Evolutionary conservation across 2,797 vertebrate species (phyloP).

Genomic region (Rallus crepitans): DNA sequence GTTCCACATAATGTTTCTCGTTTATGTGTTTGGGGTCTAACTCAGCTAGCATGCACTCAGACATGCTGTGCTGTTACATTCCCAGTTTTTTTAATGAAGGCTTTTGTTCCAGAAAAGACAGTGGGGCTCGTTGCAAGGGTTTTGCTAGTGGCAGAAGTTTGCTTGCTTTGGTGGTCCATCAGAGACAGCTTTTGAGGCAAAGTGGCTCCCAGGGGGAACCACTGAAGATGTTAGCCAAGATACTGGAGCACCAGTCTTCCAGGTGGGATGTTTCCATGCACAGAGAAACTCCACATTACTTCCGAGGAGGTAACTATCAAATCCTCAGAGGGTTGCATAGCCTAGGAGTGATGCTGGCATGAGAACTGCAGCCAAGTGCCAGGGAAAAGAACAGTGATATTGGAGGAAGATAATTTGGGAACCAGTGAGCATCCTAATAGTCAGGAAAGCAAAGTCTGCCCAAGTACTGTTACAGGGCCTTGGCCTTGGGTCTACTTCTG

Average conservation of each 20-base stretch:
- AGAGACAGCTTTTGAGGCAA: background rate
- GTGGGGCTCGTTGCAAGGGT: background rate
- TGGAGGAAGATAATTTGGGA: background rate
- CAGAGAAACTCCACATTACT: background rate
- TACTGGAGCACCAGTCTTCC: background rate
- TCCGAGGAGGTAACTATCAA: background rate
- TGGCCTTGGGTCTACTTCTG: background rate
- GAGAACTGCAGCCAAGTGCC: background rate
- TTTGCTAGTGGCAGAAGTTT: background rate
- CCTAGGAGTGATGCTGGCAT: background rate
- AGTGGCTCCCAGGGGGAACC: background rate
- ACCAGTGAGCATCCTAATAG: background rate
- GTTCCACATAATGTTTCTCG: background rate
- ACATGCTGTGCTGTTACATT: background rate
- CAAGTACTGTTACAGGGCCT: background rate
- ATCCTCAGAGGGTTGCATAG: background rate
- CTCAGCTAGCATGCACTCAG: background rate
- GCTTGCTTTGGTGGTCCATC: background rate
- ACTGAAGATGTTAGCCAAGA: background rate
- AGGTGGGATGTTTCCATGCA: background rate
- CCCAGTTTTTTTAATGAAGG: accelerated
- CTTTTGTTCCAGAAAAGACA: background rate
- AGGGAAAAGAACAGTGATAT: background rate
- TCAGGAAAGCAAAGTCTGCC: background rate
- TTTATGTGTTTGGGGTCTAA: background rate